Conservation (phyloP, 2,888 invertebrate genomes). For the Malachius bipustulatus region DNA sequence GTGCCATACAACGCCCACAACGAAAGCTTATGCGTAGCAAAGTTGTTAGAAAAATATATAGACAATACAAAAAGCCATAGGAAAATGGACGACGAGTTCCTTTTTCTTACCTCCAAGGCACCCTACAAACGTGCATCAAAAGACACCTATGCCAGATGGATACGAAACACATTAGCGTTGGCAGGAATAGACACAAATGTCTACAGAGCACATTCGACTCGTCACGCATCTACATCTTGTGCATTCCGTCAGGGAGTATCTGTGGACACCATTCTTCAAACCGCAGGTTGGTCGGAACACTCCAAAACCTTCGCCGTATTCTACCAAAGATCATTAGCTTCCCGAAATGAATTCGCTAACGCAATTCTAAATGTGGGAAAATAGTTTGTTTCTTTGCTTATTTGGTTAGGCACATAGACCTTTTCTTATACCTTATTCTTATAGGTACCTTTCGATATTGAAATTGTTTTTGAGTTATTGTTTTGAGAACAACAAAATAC, state of each 20-base stretch:
- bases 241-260: slow-evolving; percentile 15
- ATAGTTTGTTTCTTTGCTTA: no score
- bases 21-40: not conserved
- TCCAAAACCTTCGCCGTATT: slow-evolving; percentile 17
- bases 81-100: not conserved
- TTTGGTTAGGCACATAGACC: no score
- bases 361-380: no score
- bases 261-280: slow-evolving; percentile 14
- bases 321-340: slow-evolving; percentile 9
- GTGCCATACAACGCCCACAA: not conserved
- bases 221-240: slow-evolving; percentile 19
- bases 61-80: slow-evolving; percentile 6
- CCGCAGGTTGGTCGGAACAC: slow-evolving; percentile 18
- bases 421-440: no score
- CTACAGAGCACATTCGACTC: slow-evolving; percentile 16
- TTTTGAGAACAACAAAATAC: no score
- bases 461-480: no score
- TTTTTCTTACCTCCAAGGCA: slow-evolving; percentile 11
- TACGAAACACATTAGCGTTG: slow-evolving; percentile 9
- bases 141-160: slow-evolving; percentile 10
- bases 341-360: slow-evolving; percentile 2
- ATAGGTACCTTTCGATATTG: no score
- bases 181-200: slow-evolving; percentile 16
- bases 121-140: slow-evolving; percentile 9
- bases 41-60: not conserved